phyloP scores from a whole-genome alignment of 2,888 invertebrate species.

The Scaptomyza tumidula region DNA sequence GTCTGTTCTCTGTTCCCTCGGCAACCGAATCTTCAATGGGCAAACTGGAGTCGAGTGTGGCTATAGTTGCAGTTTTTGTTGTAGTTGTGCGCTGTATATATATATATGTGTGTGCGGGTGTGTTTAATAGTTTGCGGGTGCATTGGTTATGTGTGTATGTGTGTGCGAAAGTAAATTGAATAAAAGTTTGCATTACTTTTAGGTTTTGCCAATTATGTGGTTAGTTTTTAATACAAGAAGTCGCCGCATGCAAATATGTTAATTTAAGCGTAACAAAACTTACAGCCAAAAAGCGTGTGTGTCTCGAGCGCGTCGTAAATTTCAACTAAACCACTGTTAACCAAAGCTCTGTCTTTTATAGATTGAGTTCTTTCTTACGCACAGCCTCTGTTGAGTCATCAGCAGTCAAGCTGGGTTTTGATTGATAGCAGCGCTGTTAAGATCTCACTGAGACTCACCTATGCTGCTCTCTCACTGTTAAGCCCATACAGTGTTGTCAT shows the following conservation, averaged over 20 bases:
- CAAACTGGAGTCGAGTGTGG: conserved; percentile 45
- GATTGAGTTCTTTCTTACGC: no score
- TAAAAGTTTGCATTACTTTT: conserved; percentile 58
- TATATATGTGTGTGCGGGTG: conserved; percentile 31
- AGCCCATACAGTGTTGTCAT: not conserved
- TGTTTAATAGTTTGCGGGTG: conserved; percentile 20
- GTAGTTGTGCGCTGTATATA: conserved; percentile 50
- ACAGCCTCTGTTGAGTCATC: conserved; percentile 27
- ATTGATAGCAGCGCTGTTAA: not conserved
- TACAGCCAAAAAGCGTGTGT: conserved; percentile 34
- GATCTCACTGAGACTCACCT: not conserved
- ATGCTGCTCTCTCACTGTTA: conserved; percentile 13
- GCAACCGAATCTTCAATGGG: conserved; percentile 64
- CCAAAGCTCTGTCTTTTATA: conserved; percentile 40
- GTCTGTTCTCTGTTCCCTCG: conserved; percentile 68
- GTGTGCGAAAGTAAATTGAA: conserved; percentile 64
- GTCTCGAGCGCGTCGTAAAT: not conserved
- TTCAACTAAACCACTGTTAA: conserved; percentile 40
- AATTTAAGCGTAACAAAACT: conserved; percentile 33
- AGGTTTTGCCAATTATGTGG: conserved; percentile 44
- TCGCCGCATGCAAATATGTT: conserved; percentile 45
- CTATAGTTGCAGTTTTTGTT: conserved; percentile 47
- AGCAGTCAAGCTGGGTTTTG: not conserved
- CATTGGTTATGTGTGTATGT: conserved; percentile 38
- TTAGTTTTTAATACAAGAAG: conserved; percentile 41